Evolutionary conservation across 2,113 vertebrate genomes (phyloP).

Genomic region (Pseudorasbora parva): DNA sequence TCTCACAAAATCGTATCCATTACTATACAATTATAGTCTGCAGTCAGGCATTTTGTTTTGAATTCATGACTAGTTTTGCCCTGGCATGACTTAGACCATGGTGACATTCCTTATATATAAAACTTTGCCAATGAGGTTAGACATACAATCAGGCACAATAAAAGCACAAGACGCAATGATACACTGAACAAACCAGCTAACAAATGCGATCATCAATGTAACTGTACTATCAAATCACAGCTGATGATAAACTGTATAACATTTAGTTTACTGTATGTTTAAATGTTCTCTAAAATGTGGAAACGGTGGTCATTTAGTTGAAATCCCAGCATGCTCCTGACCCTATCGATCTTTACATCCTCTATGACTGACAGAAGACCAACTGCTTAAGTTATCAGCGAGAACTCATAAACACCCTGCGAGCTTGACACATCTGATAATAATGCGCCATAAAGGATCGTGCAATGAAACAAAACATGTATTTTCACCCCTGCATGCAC

Average conservation of each 20-base stretch:
- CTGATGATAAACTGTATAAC: background rate
- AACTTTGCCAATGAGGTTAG: slow-evolving; percentile 42
- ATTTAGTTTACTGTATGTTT: background rate
- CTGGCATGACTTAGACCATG: background rate
- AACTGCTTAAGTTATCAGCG: slow-evolving; percentile 4
- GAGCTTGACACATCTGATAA: slow-evolving; percentile 29
- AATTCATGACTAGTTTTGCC: background rate
- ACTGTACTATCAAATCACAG: background rate
- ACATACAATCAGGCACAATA: slow-evolving; percentile 15
- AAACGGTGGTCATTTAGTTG: background rate
- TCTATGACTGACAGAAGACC: background rate
- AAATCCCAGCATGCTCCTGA: slow-evolving; percentile 2
- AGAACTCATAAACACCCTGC: slow-evolving; percentile 9
- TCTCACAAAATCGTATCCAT: background rate
- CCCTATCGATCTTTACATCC: background rate
- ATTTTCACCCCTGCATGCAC: background rate
- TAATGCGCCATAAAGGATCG: slow-evolving; percentile 17
- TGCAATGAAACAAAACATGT: background rate
- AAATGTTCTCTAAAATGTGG: background rate
- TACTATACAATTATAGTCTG: background rate
- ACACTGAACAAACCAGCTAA: background rate
- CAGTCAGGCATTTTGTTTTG: background rate
- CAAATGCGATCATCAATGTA: background rate
- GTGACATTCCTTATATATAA: background rate
- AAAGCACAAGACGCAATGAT: slow-evolving; percentile 33